Conservation (phyloP, 1,140 invertebrate species). For the Diorhabda elongata region DNA sequence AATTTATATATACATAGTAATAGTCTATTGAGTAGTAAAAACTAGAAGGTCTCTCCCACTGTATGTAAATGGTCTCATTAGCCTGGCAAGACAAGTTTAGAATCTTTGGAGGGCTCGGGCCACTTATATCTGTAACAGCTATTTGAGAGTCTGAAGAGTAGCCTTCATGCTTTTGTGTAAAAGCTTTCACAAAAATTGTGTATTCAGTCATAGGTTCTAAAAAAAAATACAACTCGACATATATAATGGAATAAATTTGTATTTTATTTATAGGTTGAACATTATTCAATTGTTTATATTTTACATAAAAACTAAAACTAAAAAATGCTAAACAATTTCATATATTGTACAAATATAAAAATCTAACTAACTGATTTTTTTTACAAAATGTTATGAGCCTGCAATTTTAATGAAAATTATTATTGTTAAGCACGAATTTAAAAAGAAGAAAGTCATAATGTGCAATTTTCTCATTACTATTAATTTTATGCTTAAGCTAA, state of each 20-base stretch:
- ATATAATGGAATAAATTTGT: neutral
- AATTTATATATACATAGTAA: constrained; percentile 72
- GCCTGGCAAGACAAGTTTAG: constrained; percentile 77
- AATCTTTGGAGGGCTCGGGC: constrained; percentile 73
- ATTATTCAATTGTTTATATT: constrained; percentile 1
- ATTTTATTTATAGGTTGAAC: neutral
- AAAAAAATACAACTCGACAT: constrained; percentile 36
- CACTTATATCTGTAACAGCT: constrained; percentile 74
- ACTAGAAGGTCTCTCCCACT: constrained; percentile 74
- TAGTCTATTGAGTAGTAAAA: constrained; percentile 72
- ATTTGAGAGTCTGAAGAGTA: constrained; percentile 67
- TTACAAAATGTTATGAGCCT: too few relatives aligned
- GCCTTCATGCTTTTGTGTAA: constrained; percentile 68
- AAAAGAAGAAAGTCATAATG: too few relatives aligned
- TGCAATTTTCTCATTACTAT: too few relatives aligned
- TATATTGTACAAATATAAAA: too few relatives aligned
- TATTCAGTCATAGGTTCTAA: constrained; percentile 78
- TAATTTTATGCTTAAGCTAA: too few relatives aligned
- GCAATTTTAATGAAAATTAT: too few relatives aligned
- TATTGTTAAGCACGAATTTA: too few relatives aligned
- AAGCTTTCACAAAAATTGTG: constrained; percentile 80
- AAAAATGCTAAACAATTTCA: neutral
- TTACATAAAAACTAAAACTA: neutral
- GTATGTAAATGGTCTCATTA: constrained; percentile 70
- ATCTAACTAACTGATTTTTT: too few relatives aligned